These are phyloP conservation scores for Drepana falcataria DNA, from an alignment of 2,888 invertebrate genomes.

Conservation along the genomic window DNA sequence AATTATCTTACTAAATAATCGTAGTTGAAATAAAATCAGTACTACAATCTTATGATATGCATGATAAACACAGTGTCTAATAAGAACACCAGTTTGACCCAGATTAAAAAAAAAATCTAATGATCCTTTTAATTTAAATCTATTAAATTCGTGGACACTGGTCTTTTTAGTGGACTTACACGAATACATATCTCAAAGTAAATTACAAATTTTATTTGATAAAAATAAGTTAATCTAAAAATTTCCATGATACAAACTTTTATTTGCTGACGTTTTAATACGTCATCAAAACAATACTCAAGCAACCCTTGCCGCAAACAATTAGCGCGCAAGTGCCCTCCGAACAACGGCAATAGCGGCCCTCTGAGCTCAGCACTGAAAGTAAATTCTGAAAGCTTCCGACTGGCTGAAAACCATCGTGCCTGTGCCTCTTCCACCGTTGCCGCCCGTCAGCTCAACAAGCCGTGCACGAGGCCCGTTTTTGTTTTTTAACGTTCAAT, in stretches of 20 bases:
- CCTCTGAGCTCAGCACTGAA: constrained; percentile 33
- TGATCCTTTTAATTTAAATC: no score
- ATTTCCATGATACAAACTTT: neutral
- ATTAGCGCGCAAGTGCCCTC: constrained; percentile 72
- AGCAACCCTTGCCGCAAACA: constrained; percentile 76
- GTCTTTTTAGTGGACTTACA: no score
- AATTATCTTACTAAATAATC: no score
- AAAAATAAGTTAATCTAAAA: no score
- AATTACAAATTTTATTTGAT: no score
- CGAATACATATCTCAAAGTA: no score
- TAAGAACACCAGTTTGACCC: no score
- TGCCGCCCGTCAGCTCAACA: constrained; percentile 47
- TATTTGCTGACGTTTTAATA: constrained; percentile 46
- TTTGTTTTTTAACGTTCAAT: constrained; percentile 54
- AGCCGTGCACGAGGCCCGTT: constrained; percentile 37
- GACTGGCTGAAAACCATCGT: constrained; percentile 60
- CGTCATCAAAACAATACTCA: constrained; percentile 62
- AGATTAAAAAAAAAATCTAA: no score
- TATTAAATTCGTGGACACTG: no score
- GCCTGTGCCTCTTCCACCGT: constrained; percentile 58
- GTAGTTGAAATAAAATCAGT: no score
- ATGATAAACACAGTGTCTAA: no score
- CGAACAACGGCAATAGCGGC: constrained; percentile 67
- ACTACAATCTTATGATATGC: no score
- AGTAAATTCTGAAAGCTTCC: constrained; percentile 41